Percentiles rank a stretch among this genome's conserved stretches.
Evolutionary conservation across 1,140 invertebrate genomes (phyloP).

Genomic region (Hylaeus volcanicus): DNA sequence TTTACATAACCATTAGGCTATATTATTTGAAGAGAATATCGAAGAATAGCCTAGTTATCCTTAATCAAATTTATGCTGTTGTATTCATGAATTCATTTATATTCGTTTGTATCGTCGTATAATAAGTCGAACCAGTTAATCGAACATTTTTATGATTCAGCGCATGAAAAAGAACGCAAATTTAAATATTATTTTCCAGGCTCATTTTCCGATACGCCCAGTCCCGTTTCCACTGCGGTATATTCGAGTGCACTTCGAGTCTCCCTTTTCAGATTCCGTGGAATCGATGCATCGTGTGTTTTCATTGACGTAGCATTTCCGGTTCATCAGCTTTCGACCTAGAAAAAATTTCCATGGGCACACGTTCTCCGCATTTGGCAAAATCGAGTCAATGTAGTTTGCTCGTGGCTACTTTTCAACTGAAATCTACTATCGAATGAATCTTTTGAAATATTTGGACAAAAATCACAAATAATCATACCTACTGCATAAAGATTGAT

Average conservation of each 20-base stretch:
- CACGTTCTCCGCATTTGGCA: background rate
- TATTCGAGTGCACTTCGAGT: constrained; percentile 24
- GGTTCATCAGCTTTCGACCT: constrained; percentile 22
- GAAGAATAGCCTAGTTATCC: background rate
- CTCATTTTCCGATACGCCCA: background rate
- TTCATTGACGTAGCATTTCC: constrained; percentile 28
- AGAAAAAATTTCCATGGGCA: constrained; percentile 2
- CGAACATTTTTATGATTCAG: background rate
- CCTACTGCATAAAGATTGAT: too few relatives aligned
- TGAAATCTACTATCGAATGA: background rate
- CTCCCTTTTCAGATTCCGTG: background rate
- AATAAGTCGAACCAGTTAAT: constrained; percentile 16
- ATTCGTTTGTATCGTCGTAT: constrained; percentile 14
- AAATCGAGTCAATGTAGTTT: background rate
- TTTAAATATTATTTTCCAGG: constrained; percentile 25
- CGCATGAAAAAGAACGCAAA: constrained; percentile 1
- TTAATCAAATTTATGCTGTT: constrained; percentile 19
- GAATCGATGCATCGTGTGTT: background rate
- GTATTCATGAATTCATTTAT: constrained; percentile 38
- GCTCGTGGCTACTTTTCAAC: background rate
- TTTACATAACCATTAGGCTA: background rate
- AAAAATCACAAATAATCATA: too few relatives aligned
- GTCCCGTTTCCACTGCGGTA: background rate
- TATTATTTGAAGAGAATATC: background rate
- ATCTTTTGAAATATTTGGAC: background rate